These are phyloP conservation scores for Heterocephalus glaber DNA, from an alignment of 2,113 vertebrate genomes.

Conservation along the genomic window DNA sequence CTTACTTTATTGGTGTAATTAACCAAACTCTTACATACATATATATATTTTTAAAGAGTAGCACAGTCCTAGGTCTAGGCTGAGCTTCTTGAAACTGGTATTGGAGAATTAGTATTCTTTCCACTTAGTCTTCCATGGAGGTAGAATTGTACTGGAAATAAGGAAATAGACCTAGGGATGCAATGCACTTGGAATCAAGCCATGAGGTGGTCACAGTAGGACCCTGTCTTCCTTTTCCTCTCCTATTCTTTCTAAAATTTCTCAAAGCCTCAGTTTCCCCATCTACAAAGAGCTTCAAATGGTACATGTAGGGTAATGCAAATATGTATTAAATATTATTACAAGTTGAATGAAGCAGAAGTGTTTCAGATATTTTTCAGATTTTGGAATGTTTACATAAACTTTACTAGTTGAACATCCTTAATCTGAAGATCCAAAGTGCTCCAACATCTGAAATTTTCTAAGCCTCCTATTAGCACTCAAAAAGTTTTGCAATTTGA, in stretches of 20 bases:
- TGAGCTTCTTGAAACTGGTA: background rate
- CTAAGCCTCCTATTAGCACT: background rate
- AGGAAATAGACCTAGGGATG: background rate
- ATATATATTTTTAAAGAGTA: background rate
- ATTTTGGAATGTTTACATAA: background rate
- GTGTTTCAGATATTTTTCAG: background rate
- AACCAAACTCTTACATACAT: background rate
- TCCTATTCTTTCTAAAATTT: background rate
- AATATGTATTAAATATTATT: background rate
- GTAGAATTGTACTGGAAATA: background rate
- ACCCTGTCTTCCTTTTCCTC: background rate
- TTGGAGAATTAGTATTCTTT: background rate
- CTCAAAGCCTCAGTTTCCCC: background rate
- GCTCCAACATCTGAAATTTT: background rate
- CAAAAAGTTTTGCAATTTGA: background rate
- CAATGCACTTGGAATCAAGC: background rate
- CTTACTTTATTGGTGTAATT: background rate
- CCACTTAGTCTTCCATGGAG: background rate
- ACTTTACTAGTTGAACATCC: background rate
- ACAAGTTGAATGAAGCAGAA: background rate
- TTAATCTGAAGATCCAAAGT: background rate
- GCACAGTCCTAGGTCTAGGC: background rate
- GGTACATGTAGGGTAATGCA: background rate
- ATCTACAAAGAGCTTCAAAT: background rate
- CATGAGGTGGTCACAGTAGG: accelerated